phyloP scores from a whole-genome alignment of 2,888 invertebrate genomes.

The Liposcelis brunnea region DNA sequence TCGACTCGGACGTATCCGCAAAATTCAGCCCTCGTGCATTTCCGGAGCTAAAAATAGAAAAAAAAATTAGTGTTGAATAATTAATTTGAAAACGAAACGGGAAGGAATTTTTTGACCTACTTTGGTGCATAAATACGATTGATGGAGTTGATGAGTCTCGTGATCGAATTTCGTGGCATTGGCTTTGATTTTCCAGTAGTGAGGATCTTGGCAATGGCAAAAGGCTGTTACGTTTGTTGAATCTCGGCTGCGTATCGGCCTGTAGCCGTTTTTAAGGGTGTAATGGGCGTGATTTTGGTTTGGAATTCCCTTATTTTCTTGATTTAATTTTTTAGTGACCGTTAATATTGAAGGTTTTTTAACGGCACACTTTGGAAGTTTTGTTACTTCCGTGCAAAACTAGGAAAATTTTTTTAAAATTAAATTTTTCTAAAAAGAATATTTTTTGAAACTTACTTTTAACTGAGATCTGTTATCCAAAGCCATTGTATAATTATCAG shows the following conservation, averaged over 20 bases:
- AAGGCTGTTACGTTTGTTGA: conserved; percentile 27
- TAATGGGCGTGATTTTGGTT: conserved; percentile 17
- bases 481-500: conserved; percentile 26
- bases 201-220: conserved; percentile 33
- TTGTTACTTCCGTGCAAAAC: conserved; percentile 27
- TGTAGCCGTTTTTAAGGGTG: not conserved
- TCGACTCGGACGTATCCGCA: conserved; percentile 44
- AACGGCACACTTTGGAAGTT: conserved; percentile 27
- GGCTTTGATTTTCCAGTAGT: conserved; percentile 31
- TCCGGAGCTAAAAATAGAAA: conserved; percentile 25
- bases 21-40: conserved; percentile 36
- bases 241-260: not conserved
- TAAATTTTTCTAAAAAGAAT: not conserved
- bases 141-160: conserved; percentile 21
- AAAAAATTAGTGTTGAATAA: not conserved
- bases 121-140: conserved; percentile 20
- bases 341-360: conserved; percentile 28
- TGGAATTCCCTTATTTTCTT: no score
- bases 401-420: not conserved
- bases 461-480: conserved; percentile 41
- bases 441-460: conserved; percentile 29
- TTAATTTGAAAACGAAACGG: not conserved
- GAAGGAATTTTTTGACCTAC: no score
- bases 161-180: conserved; percentile 12
- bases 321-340: conserved; percentile 26